Evolutionary conservation across 2,113 vertebrate species (phyloP), one percentile per base, ranked within the genome.

Genomic region (Empidonax traillii): DNA sequence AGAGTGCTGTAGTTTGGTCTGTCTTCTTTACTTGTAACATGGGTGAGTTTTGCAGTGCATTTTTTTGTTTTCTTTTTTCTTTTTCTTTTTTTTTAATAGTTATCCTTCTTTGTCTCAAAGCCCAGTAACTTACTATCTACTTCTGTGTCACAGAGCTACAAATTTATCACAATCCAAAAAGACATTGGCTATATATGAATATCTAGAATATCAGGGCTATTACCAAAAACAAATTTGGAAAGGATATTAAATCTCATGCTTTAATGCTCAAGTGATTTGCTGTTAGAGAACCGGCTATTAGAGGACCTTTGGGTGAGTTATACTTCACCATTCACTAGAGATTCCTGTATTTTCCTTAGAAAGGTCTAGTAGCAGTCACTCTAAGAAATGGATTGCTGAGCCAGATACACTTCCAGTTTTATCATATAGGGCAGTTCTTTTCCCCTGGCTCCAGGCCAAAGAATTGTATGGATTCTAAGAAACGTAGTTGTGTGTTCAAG

Each of bases 181-280:
- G 51, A 65, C 47, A 25, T 35, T 75, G 47, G 12, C 33, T 94
- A 3, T 46, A 44, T 56, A 51, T 28, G 22, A 74, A 61, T 88
- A 80, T 72, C 61, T 90, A 72, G 61, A 90, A 72, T 83, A 86
- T 69, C 23, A 62, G 46, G 9, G 33, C 56, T 86, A 41, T 67
- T 75, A 81, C 30, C 3, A 58, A 91, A 89, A 87, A 30, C 23
- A 82, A 74, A 55, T 62, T 75, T 80, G 71, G 75, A 87, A 94
- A 47, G 72, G 30, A 44, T 92, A 84, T 85, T 91, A 90, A 81
- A 71, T 90, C 83, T 90, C 47, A 39, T 81, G 88, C 61, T 87
- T 75, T 92, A 94, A 92, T 49, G 24, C 72, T 69, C 33, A 85
- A 74, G 17, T 80, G 77, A 67, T 89, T 83, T 74, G 47, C 43